These are phyloP conservation scores for Leptocoma aspasia DNA, from an alignment of 2,113 vertebrate genomes.

Conservation along the genomic window DNA sequence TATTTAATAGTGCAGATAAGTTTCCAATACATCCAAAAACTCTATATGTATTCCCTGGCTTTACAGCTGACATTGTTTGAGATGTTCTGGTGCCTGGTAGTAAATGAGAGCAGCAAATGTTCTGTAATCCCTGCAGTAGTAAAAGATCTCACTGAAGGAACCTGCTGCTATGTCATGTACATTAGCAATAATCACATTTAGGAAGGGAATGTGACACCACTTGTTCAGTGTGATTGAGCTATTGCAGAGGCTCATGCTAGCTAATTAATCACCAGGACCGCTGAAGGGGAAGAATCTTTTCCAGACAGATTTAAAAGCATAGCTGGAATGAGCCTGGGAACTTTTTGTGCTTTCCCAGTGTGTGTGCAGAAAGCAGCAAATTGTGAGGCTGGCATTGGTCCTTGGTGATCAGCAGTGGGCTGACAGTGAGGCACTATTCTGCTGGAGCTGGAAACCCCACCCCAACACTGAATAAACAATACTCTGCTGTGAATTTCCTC, in stretches of 20 bases:
- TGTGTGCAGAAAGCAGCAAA: background rate
- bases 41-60: background rate
- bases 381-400: background rate
- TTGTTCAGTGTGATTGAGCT: conserved; percentile 12
- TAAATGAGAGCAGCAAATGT: conserved; percentile 11
- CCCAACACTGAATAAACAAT: background rate
- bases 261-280: conserved; percentile 36
- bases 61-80: background rate
- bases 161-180: background rate
- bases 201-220: conserved; percentile 5
- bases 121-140: background rate
- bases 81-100: background rate
- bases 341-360: background rate
- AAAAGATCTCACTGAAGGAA: background rate
- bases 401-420: background rate
- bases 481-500: background rate
- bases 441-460: background rate
- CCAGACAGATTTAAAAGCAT: background rate
- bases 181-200: conserved; percentile 21
- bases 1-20: background rate
- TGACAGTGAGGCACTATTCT: background rate
- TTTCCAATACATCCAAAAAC: background rate
- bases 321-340: background rate
- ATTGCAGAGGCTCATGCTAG: background rate
- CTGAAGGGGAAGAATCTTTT: conserved; percentile 14